Conservation (phyloP, 2,888 invertebrate species). For the Podabrus alpinus region DNA sequence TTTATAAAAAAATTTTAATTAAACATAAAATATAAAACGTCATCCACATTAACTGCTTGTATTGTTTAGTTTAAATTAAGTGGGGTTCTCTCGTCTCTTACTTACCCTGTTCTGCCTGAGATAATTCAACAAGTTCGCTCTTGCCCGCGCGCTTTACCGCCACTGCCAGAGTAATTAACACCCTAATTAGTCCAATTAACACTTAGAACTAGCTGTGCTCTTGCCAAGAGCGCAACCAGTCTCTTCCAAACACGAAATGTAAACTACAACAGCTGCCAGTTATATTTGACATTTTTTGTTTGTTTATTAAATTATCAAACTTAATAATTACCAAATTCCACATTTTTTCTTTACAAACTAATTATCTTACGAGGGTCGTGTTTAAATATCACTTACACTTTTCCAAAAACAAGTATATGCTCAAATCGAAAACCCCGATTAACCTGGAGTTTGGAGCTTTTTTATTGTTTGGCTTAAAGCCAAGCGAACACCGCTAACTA, state of each 20-base stretch:
- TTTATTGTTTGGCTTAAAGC: neutral
- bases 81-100: slow-evolving; percentile 26
- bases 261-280: slow-evolving; percentile 23
- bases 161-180: slow-evolving; percentile 33
- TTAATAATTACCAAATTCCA: neutral
- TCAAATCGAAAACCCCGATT: too few species aligned
- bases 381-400: neutral
- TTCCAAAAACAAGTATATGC: neutral
- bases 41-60: slow-evolving; percentile 17
- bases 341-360: neutral
- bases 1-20: slow-evolving; percentile 1
- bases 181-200: slow-evolving; percentile 36
- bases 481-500: neutral
- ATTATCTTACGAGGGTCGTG: neutral
- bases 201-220: slow-evolving; percentile 29
- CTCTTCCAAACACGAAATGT: slow-evolving; percentile 30
- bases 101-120: slow-evolving; percentile 25
- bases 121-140: slow-evolving; percentile 36
- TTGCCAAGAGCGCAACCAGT: slow-evolving; percentile 28
- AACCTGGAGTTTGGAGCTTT: neutral
- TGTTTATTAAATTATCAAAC: neutral
- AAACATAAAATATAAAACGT: slow-evolving; percentile 9
- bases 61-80: slow-evolving; percentile 25
- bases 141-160: slow-evolving; percentile 25
- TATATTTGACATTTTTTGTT: neutral